These are phyloP conservation scores for Istiophorus platypterus DNA, from an alignment of 2,113 vertebrate genomes.

Conservation along the genomic window DNA sequence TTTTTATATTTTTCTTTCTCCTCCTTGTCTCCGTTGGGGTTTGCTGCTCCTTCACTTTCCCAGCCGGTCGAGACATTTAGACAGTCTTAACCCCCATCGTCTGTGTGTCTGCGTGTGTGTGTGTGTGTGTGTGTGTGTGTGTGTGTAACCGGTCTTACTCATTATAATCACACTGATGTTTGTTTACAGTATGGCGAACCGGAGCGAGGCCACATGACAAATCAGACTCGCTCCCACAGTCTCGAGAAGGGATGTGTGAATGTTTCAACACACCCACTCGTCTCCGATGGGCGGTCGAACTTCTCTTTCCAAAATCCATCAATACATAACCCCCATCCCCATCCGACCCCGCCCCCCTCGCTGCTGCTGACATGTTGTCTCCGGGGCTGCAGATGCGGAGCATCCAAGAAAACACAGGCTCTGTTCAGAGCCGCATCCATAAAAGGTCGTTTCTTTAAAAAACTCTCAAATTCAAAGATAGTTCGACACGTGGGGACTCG, in stretches of 20 bases:
- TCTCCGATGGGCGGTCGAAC: neutral
- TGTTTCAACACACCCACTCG: slow-evolving; percentile 34
- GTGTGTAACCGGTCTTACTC: slow-evolving; percentile 1
- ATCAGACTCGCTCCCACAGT: slow-evolving; percentile 34
- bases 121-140: neutral
- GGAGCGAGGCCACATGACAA: slow-evolving; percentile 48
- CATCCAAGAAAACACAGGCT: slow-evolving; percentile 3
- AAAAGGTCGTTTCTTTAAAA: slow-evolving; percentile 32
- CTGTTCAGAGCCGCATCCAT: too few relatives aligned
- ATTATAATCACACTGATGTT: slow-evolving; percentile 17
- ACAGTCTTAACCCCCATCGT: neutral
- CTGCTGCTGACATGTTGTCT: neutral
- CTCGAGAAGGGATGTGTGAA: slow-evolving; percentile 47
- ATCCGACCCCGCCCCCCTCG: too few relatives aligned
- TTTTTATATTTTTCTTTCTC: neutral
- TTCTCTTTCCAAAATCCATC: slow-evolving; percentile 15
- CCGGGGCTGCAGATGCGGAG: neutral
- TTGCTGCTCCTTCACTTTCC: slow-evolving; percentile 9
- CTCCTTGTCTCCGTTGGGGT: neutral
- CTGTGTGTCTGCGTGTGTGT: neutral
- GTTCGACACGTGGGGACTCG: too few relatives aligned
- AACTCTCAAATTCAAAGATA: neutral
- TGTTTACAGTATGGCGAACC: slow-evolving; percentile 43
- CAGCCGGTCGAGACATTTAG: neutral
- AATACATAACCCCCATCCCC: too few relatives aligned